These are phyloP conservation scores for Apostichopus parvimensis DNA, from an alignment of 35 echinoderm and acorn worm genomes.

Conservation along the genomic window DNA sequence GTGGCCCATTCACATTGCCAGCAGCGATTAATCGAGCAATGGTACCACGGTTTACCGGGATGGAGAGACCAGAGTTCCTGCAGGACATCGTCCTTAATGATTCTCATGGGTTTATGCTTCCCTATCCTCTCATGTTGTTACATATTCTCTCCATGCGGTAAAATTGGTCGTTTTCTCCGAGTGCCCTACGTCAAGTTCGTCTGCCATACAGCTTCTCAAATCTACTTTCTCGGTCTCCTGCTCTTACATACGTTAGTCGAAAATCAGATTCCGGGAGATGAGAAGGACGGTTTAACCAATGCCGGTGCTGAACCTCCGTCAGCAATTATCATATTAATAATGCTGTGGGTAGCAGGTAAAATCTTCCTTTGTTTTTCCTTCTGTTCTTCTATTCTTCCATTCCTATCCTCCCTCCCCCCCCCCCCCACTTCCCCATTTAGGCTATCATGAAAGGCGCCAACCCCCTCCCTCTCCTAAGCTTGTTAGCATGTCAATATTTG, in stretches of 20 bases:
- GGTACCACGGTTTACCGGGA: conserved; percentile 92
- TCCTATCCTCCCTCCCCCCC: too few relatives aligned
- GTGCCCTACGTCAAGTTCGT: conserved; percentile 98
- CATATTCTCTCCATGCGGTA: conserved; percentile 79
- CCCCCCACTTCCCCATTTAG: too few relatives aligned
- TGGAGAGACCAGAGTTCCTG: conserved; percentile 83
- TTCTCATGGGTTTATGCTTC: conserved; percentile 82
- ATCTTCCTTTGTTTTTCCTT: too few relatives aligned
- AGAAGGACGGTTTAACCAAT: not conserved
- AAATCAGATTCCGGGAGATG: not conserved
- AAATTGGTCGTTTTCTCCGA: conserved; percentile 67
- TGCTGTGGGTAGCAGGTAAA: conserved; percentile 86
- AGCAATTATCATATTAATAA: conserved; percentile 68
- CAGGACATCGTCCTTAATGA: conserved; percentile 59
- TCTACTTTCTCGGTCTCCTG: conserved; percentile 85
- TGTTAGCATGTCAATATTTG: too few relatives aligned
- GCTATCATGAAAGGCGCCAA: too few relatives aligned
- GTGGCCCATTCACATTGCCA: conserved; percentile 98
- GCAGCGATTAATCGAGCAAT: conserved; percentile 91
- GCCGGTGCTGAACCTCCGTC: conserved; percentile 43
- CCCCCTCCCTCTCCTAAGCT: too few relatives aligned
- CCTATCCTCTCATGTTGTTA: conserved; percentile 87
- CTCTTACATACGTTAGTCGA: conserved; percentile 82
- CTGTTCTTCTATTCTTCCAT: too few relatives aligned
- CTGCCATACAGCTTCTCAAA: conserved; percentile 92